Conservation (phyloP, 2,797 vertebrate species). For the Aratinga solstitialis region DNA sequence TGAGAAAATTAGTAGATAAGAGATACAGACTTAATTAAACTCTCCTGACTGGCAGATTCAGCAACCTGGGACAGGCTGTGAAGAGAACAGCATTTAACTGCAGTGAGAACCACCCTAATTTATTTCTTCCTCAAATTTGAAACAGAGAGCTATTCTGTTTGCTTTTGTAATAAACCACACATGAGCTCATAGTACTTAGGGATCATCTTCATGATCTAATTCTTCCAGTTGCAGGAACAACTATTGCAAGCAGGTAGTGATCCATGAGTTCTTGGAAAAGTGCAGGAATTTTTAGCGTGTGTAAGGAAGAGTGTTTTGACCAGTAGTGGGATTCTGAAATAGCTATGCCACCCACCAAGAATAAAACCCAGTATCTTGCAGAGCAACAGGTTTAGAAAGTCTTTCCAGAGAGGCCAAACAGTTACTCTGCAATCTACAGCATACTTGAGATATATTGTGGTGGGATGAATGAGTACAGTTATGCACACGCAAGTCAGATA, state of each 20-base stretch:
- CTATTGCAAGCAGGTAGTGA: neutral
- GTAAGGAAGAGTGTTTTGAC: neutral
- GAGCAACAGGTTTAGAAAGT: neutral
- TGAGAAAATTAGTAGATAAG: neutral
- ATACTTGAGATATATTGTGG: neutral
- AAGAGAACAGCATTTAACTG: neutral
- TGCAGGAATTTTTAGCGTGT: neutral
- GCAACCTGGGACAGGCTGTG: neutral
- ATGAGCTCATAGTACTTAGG: neutral
- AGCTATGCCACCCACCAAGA: neutral
- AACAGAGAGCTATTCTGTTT: neutral
- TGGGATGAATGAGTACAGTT: neutral
- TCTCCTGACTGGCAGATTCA: neutral
- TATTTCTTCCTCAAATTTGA: neutral
- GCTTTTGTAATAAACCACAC: neutral
- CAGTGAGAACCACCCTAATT: neutral
- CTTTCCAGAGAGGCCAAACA: neutral
- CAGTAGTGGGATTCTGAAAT: neutral
- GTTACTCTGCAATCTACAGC: neutral
- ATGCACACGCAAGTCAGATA: neutral
- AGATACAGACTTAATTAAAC: neutral
- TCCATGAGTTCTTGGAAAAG: neutral
- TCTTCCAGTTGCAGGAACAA: neutral
- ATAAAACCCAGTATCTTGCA: neutral
- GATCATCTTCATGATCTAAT: neutral